phyloP scores from a whole-genome alignment of 2,888 invertebrate genomes.

The Monopis laevigella region DNA sequence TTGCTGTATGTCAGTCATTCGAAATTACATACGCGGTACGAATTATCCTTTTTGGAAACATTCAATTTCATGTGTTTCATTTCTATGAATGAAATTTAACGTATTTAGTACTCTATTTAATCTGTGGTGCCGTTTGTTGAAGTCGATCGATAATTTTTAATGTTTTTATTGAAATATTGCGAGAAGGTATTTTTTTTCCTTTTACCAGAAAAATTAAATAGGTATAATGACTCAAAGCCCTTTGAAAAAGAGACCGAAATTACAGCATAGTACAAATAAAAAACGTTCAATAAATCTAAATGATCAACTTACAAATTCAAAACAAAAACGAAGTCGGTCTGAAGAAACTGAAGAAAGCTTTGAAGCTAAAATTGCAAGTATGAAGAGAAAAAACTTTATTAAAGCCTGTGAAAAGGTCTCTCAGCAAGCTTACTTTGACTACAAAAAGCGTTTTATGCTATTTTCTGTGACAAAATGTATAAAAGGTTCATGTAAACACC shows the following conservation, averaged over 20 bases:
- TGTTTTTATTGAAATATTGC: too few relatives aligned
- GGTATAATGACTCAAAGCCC: slow-evolving; percentile 12
- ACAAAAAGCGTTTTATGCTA: slow-evolving; percentile 33
- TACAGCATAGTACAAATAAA: background rate
- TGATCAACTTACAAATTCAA: background rate
- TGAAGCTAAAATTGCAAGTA: slow-evolving; percentile 7
- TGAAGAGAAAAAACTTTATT: slow-evolving; percentile 42
- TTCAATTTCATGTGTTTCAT: too few relatives aligned
- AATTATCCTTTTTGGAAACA: too few relatives aligned
- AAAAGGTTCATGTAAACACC: slow-evolving; percentile 32
- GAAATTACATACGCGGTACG: too few relatives aligned
- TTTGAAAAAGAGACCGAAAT: slow-evolving; percentile 10
- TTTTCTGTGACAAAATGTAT: slow-evolving; percentile 38
- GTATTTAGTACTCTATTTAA: too few relatives aligned
- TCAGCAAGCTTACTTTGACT: slow-evolving; percentile 35
- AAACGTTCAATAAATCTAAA: background rate
- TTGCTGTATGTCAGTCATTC: too few relatives aligned
- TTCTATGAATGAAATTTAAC: too few relatives aligned
- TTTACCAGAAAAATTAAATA: too few relatives aligned
- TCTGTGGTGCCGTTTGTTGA: too few relatives aligned
- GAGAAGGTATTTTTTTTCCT: too few relatives aligned
- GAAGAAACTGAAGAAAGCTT: slow-evolving; percentile 21
- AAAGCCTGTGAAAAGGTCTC: slow-evolving; percentile 48
- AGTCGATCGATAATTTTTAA: too few relatives aligned
- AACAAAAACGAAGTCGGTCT: background rate